These are phyloP conservation scores for Elegia similella DNA, from an alignment of 2,888 invertebrate species.

Conservation along the genomic window DNA sequence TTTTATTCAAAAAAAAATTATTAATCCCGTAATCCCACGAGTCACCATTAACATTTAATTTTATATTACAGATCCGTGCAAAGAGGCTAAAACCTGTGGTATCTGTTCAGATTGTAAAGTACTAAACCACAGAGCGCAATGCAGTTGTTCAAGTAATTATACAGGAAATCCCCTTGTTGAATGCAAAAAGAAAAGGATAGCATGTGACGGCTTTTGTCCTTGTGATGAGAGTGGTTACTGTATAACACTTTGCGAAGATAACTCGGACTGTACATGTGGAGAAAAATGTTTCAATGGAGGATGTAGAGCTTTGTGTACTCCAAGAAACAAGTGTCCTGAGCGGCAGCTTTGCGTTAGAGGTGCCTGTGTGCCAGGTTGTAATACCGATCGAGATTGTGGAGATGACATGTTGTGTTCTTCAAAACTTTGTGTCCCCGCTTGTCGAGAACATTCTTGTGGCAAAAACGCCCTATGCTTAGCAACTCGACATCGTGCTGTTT, in stretches of 20 bases:
- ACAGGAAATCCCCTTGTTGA: slow-evolving; percentile 91
- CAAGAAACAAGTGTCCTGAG: slow-evolving; percentile 85
- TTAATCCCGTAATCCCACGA: too few relatives aligned
- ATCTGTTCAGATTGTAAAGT: slow-evolving; percentile 92
- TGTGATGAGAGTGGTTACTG: slow-evolving; percentile 93
- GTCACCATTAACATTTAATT: slow-evolving; percentile 12
- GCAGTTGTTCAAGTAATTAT: slow-evolving; percentile 91
- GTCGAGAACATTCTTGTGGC: slow-evolving; percentile 87
- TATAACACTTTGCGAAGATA: slow-evolving; percentile 84
- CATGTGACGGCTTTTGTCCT: slow-evolving; percentile 89
- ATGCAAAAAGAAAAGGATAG: slow-evolving; percentile 86
- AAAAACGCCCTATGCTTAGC: slow-evolving; percentile 90
- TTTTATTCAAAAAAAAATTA: neutral
- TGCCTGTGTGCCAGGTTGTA: slow-evolving; percentile 90
- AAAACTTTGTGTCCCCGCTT: slow-evolving; percentile 86
- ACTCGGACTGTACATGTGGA: slow-evolving; percentile 90
- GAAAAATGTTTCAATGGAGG: slow-evolving; percentile 88
- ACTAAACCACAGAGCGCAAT: slow-evolving; percentile 91
- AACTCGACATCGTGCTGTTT: slow-evolving; percentile 90
- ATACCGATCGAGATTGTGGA: slow-evolving; percentile 89
- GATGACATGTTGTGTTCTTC: slow-evolving; percentile 87
- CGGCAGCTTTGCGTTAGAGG: slow-evolving; percentile 89
- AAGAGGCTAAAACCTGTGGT: slow-evolving; percentile 87
- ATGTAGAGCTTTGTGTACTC: slow-evolving; percentile 87
- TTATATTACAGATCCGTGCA: slow-evolving; percentile 86